Base-by-base conservation (phyloP, 2,888 invertebrate species). In the Xanthorhoe spadicearia region DNA sequence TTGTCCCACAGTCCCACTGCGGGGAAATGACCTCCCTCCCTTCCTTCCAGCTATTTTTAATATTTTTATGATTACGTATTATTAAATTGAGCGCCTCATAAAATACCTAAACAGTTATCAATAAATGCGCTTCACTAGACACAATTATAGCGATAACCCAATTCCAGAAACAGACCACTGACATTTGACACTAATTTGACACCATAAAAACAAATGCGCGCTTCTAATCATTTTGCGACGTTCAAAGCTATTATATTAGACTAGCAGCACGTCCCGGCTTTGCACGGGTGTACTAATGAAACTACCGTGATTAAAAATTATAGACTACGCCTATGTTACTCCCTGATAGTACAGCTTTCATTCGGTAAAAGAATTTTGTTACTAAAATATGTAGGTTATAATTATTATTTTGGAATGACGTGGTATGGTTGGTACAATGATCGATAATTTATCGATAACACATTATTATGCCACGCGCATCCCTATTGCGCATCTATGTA, bases 121-220 rank as follows among this genome's bases (percentile, higher is more conserved):
- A 52, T 19, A 38, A 59, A 23, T 35, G 17, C 49, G 49, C 48
- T 38, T 7, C 43, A 52, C 19, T 49, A 61, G 38, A 35, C 49
- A 15, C 49, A 56, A 10, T 18, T 48, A 52, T 18, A 17, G 19
- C n/a, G 62, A 66, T 62, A 59, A 62, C 66, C 66, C 32, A 62
- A 62, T 61, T 66, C 17, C n/a, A 48, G 56, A 61, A 50, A n/a
- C 54, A 19, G 28, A 62, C 38, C 43, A 17, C n/a, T n/a, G 61
- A 66, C 59, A 62, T 62, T 23, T 66, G 66, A 62, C 59, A 51
- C 53, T 66, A 52, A 66, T 66, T 66, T 53, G 61, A 49, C 61
- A 65, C 55, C 55, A 59, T 60, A 64, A 60, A 23, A 59, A 59
- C 49, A 18, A 54, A 46, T 43, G 15, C 48, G 15, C 17, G 15